phyloP scores from a whole-genome alignment of 1,140 invertebrate species.

The Orchesella cincta region DNA sequence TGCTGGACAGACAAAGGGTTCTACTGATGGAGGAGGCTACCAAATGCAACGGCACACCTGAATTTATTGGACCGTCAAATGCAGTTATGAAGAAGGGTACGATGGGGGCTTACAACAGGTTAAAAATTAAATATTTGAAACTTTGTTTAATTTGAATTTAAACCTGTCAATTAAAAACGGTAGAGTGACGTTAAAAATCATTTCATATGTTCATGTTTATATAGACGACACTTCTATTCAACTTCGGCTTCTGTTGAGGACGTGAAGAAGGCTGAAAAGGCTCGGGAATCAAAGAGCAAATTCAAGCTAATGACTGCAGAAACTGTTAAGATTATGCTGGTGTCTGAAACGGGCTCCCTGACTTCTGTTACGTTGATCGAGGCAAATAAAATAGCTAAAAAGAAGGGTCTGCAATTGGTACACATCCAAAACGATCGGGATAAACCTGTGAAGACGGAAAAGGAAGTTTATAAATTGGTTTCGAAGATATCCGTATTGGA shows the following conservation, averaged over 20 bases:
- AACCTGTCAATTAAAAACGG: too few relatives aligned
- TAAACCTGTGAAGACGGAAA: slow-evolving; percentile 39
- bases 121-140: not conserved
- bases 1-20: not conserved
- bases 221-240: not conserved
- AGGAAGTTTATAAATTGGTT: slow-evolving; percentile 44
- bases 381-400: slow-evolving; percentile 47
- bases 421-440: not conserved
- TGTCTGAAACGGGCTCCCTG: slow-evolving; percentile 27
- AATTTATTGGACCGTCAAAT: not conserved
- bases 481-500: not conserved
- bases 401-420: slow-evolving; percentile 27
- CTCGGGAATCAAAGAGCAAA: slow-evolving; percentile 14
- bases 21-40: not conserved
- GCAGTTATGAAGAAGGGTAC: not conserved
- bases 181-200: too few relatives aligned
- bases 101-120: not conserved
- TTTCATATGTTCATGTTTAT: too few relatives aligned
- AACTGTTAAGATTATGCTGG: slow-evolving; percentile 33
- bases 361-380: slow-evolving; percentile 38
- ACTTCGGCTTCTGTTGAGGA: not conserved
- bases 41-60: not conserved
- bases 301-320: slow-evolving; percentile 25
- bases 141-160: not conserved
- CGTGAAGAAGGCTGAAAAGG: slow-evolving; percentile 20